Evolutionary conservation across 2,888 invertebrate species (phyloP), one percentile per base, ranked within the genome.

Genomic region (Lucinisca nassula): DNA sequence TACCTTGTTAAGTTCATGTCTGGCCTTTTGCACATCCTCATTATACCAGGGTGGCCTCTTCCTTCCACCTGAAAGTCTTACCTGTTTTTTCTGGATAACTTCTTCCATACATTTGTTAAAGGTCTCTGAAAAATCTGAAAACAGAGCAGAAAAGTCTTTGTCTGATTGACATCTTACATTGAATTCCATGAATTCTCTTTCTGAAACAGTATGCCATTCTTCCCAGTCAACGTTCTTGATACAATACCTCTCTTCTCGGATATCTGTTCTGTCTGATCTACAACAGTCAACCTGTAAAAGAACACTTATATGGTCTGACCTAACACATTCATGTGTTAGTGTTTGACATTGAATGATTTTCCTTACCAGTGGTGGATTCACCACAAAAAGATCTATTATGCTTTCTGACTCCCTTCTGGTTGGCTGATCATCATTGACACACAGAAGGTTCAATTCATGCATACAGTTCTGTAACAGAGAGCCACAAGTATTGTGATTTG

Each of bases 81-180:
- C 76, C 55, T 51, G 24, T 51, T 76, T 76, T n/a, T 30, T 61
- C 21, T 8, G 61, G 24, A 61, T 30, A 14, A 32, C 76, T 14
- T 76, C 76, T 51, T n/a, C 24, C 76, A 76, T 49, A 76, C 76
- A 76, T 21, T 76, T 45, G 6, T 12, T 51, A 32, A 37, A 76
- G 4, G 38, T 38, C 8, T 45, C 45, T 45, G 17, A 8, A 45
- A 45, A 45, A 17, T 45, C 45, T 45, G 45, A 45, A 45, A 12
- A 45, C 17, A 45, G 8, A 45, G 8, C 45, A 12, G 45, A 12
- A 8, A 45, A 17, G 8, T 45, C 45, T 17, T 12, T 45, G 8
- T 8, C 8, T 12, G 10, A 12, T 12, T 45, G 8, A 17, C 17
- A 17, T 45, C 10, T 45, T 45, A 8, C 17, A n/a, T 55, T 55